phyloP scores from a whole-genome alignment of 2,888 invertebrate genomes.

The Anoncus sp. region DNA sequence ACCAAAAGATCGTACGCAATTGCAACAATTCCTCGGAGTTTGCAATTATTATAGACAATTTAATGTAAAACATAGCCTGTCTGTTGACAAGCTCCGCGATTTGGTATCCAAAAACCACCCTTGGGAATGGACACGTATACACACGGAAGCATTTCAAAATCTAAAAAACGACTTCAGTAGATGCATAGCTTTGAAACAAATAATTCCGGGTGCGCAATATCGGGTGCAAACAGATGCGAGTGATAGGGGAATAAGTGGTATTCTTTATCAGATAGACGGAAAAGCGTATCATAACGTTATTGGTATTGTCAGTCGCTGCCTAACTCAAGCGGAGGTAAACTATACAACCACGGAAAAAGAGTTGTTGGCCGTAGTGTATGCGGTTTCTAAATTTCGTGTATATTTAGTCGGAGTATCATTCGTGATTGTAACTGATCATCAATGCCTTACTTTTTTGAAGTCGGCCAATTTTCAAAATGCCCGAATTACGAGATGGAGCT shows the following conservation, averaged over 20 bases:
- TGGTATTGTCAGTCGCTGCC: constrained; percentile 55
- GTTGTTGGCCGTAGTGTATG: constrained; percentile 64
- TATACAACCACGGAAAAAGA: constrained; percentile 71
- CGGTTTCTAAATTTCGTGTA: constrained; percentile 69
- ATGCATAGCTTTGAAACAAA: background rate
- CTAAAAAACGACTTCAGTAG: no score
- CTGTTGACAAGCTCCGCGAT: constrained; percentile 14
- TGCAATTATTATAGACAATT: constrained; percentile 35
- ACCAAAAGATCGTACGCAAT: constrained; percentile 47
- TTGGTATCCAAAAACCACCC: background rate
- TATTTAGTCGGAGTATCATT: constrained; percentile 66
- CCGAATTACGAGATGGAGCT: constrained; percentile 69
- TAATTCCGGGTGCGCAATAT: background rate
- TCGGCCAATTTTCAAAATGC: constrained; percentile 65
- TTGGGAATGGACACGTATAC: background rate
- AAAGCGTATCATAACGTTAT: no score
- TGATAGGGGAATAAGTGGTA: constrained; percentile 58
- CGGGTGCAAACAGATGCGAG: constrained; percentile 36
- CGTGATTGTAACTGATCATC: constrained; percentile 69
- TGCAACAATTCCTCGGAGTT: constrained; percentile 57
- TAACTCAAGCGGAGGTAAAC: constrained; percentile 50
- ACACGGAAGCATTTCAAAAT: background rate
- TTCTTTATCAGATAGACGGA: background rate
- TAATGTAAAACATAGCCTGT: constrained; percentile 10
- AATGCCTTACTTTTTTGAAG: constrained; percentile 67